A percentile compares a stretch with the other conserved stretches of the same genome.
These are phyloP conservation scores for Drosophila picticornis DNA, from an alignment of 2,888 invertebrate genomes.

Conservation along the genomic window DNA sequence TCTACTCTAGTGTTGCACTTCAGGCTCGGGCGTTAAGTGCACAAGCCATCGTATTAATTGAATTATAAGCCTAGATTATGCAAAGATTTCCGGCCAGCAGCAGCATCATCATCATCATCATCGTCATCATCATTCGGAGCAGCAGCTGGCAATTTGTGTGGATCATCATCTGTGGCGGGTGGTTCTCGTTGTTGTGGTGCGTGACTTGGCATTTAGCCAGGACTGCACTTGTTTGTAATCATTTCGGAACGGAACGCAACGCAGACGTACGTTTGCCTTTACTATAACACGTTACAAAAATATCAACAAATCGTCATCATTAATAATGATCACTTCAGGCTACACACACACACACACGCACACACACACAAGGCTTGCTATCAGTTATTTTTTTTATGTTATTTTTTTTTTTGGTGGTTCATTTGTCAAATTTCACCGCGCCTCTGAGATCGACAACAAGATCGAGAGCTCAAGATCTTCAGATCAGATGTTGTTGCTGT, in stretches of 20 bases:
- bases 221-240: constrained; percentile 78
- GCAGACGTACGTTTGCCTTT: constrained; percentile 47
- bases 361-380: constrained; percentile 34
- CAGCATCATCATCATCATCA: not conserved
- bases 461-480: constrained; percentile 59
- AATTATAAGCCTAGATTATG: constrained; percentile 84
- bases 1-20: constrained; percentile 82
- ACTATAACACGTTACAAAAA: constrained; percentile 83
- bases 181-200: constrained; percentile 40
- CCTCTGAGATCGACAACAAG: constrained; percentile 66
- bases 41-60: constrained; percentile 81
- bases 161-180: constrained; percentile 57
- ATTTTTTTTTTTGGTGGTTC: constrained; percentile 61
- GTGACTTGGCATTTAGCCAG: constrained; percentile 66
- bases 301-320: constrained; percentile 85
- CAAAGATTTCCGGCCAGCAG: constrained; percentile 80
- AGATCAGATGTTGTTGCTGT: constrained; percentile 47
- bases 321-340: constrained; percentile 83
- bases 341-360: constrained; percentile 37
- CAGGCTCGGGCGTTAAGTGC: constrained; percentile 72
- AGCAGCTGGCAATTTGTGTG: constrained; percentile 73
- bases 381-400: constrained; percentile 21
- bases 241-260: constrained; percentile 28
- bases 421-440: constrained; percentile 80
- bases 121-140: constrained; percentile 1